A percentile compares a stretch with the other conserved stretches of the same genome.
These are phyloP conservation scores for Myotis yumanensis DNA, from an alignment of 2,113 vertebrate genomes.

Conservation along the genomic window DNA sequence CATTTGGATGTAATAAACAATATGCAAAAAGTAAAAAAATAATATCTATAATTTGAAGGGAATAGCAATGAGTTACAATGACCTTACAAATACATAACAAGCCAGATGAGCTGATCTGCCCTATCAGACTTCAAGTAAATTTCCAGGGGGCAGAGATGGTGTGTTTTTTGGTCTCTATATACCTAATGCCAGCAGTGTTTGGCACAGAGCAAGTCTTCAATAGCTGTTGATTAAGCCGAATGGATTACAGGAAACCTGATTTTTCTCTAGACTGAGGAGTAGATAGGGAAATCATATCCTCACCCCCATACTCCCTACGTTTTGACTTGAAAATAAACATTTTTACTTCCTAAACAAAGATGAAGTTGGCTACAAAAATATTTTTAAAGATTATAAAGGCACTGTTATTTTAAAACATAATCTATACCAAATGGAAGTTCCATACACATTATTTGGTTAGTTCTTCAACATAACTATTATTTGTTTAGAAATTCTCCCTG, in stretches of 20 bases:
- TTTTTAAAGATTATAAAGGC: not conserved
- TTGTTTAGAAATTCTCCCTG: conserved; percentile 38
- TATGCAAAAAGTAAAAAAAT: not conserved
- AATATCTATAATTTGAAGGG: not conserved
- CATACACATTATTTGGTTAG: not conserved
- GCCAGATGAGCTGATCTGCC: not conserved
- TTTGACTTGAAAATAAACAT: not conserved
- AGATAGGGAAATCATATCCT: not conserved
- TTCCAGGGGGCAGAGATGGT: not conserved
- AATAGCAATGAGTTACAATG: not conserved
- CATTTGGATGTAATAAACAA: not conserved
- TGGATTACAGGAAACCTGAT: not conserved
- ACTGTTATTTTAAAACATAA: conserved; percentile 7
- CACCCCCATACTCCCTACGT: not conserved
- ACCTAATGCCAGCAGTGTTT: not conserved
- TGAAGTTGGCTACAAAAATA: not conserved
- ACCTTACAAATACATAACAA: not conserved
- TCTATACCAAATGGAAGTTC: not conserved
- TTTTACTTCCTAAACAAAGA: not conserved
- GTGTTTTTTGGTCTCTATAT: not conserved
- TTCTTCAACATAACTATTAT: not conserved
- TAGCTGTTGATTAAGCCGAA: not conserved
- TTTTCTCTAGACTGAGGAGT: not conserved
- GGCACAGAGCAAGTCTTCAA: not conserved
- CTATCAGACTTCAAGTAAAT: not conserved